Conservation (phyloP, 2,888 invertebrate genomes). For the Frankliniella fusca region DNA sequence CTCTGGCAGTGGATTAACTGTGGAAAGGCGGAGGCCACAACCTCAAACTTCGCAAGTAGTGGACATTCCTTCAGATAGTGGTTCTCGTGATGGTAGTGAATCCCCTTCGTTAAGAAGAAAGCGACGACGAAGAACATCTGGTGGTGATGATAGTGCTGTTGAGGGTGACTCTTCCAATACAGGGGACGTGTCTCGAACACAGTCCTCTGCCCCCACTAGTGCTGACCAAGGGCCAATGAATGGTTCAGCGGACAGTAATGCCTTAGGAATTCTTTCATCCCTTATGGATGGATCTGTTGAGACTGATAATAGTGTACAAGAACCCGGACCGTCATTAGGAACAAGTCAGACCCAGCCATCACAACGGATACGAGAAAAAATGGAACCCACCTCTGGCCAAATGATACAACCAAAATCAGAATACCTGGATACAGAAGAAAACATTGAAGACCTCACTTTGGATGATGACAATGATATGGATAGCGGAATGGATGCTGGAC, state of each 20-base stretch:
- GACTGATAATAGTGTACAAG: slow-evolving; percentile 23
- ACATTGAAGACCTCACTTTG: slow-evolving; percentile 78
- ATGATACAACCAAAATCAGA: slow-evolving; percentile 69
- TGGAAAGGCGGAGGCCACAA: slow-evolving; percentile 18
- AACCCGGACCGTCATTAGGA: slow-evolving; percentile 24
- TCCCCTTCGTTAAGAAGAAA: slow-evolving; percentile 16
- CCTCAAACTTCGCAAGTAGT: slow-evolving; percentile 8
- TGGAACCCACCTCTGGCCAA: slow-evolving; percentile 39
- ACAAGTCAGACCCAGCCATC: slow-evolving; percentile 20
- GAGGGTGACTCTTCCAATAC: slow-evolving; percentile 11
- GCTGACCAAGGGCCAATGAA: slow-evolving; percentile 5
- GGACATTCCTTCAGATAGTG: slow-evolving; percentile 22
- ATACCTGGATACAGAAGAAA: slow-evolving; percentile 66
- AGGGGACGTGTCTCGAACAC: not conserved
- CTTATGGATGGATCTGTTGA: slow-evolving; percentile 24
- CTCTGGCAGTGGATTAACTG: not conserved
- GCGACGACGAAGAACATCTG: slow-evolving; percentile 14
- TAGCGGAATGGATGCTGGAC: slow-evolving; percentile 70
- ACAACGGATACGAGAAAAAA: slow-evolving; percentile 37
- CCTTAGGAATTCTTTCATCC: slow-evolving; percentile 26
- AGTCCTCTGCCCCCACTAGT: slow-evolving; percentile 3
- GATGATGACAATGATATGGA: slow-evolving; percentile 61
- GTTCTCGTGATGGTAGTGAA: slow-evolving; percentile 19
- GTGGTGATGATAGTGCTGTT: not conserved
- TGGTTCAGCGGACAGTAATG: slow-evolving; percentile 16